A percentile compares a stretch with the other conserved stretches of the same genome.
Conservation (phyloP, 2,888 invertebrate species). For the Idaea dimidiata region DNA sequence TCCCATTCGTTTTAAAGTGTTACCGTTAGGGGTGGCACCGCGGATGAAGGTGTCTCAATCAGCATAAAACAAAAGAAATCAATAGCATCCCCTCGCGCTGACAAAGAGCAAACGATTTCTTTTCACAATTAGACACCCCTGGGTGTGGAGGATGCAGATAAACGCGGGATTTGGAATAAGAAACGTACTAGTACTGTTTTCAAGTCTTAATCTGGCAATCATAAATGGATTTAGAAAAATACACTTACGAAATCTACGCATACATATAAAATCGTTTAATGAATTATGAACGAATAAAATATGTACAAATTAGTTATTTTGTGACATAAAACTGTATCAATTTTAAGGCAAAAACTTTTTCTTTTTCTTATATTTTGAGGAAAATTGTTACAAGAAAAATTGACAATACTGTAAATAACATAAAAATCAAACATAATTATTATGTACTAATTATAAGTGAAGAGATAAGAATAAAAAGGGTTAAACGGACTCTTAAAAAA, state of each 20-base stretch:
- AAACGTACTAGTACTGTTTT: background rate
- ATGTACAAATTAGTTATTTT: too few relatives aligned
- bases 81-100: constrained; percentile 71
- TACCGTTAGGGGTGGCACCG: constrained; percentile 50
- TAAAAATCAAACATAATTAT: too few relatives aligned
- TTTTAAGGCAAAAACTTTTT: too few relatives aligned
- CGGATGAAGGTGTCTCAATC: constrained; percentile 79
- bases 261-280: too few relatives aligned
- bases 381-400: too few relatives aligned
- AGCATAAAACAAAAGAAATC: constrained; percentile 82
- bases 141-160: constrained; percentile 68
- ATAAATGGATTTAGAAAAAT: constrained; percentile 3
- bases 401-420: too few relatives aligned
- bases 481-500: too few relatives aligned
- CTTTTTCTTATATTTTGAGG: too few relatives aligned
- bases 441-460: too few relatives aligned
- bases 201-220: background rate
- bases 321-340: too few relatives aligned
- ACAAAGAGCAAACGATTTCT: constrained; percentile 80
- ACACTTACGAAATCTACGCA: background rate
- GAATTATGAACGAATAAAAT: too few relatives aligned
- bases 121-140: constrained; percentile 79
- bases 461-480: too few relatives aligned
- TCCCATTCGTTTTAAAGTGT: constrained; percentile 70
- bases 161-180: constrained; percentile 32